Base-by-base conservation (phyloP, 2,113 vertebrate genomes). In the Neotragus moschatus region DNA sequence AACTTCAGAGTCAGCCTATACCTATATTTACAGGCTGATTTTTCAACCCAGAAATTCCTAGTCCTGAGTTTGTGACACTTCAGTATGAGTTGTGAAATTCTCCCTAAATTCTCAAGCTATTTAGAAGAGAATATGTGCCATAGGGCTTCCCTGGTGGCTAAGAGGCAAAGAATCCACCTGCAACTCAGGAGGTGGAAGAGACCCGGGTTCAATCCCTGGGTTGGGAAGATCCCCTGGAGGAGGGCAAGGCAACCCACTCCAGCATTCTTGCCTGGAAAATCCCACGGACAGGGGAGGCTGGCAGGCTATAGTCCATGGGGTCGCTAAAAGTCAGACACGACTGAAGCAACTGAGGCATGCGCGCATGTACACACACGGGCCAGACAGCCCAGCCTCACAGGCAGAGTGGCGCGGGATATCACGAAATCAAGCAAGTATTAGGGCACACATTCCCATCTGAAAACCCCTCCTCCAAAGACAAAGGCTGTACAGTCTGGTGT, bases 41-140 rank as follows among this genome's bases (percentile, higher is more conserved):
- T 96, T 97, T 88, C 82, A 94, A 49, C 81, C 51, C 84, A 63
- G 82, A 88, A 97, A 96, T 93, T 96, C 51, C 93, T 55, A 90
- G 70, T 63, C 95, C 94, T 80, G 85, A 92, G 91, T 91, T 47
- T 80, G 45, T 91, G 93, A 90, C 87, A 63, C 94, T 88, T 95
- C 85, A 94, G 0, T 92, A 82, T 60, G 86, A n/a, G 56, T 84
- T 96, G 79, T 97, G 93, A 97, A 97, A 96, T 43, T 77, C 88
- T 87, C 70, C 66, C 66, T 81, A 81, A 82, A 86, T 90, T 95
- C 82, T 95, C 66, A 96, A 91, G 86, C 61, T 88, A 91, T 95
- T 97, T 88, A 86, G 90, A 91, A 66, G 95, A 87, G 97, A 96
- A 63, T 70, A 26, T 92, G 45, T 93, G 82, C 89, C 77, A 14